Evolutionary conservation across 1,140 invertebrate species (phyloP), one percentile per base, ranked within the genome.

Genomic region (Drosophila navojoa): DNA sequence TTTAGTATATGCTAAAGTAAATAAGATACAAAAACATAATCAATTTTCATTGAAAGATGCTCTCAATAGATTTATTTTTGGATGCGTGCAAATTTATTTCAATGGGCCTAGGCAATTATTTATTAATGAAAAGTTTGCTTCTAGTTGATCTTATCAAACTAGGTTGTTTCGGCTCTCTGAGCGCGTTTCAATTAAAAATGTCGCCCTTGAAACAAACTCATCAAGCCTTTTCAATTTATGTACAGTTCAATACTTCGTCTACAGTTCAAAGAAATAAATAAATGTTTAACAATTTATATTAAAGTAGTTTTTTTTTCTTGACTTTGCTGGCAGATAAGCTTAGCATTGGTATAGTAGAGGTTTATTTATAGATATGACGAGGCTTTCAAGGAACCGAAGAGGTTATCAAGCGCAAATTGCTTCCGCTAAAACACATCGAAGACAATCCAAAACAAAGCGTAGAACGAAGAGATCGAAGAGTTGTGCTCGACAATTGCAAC

Each of bases 351-450:
- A 35, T 69, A 11, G 5, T 22, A 53, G 47, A 29, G 45, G 32
- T 54, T 75, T 86, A 86, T 78, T 61, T 76, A 86, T 81, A 86
- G 77, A 81, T 86, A 86, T 86, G 81, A 86, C 81, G 78, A 77
- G 85, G 63, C 73, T 68, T 52, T 25, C 64, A 53, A 68, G 29
- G 60, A 47, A 40, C 22, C 44, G 9, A 58, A 78, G 59, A 71
- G 81, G 82, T 86, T 86, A 86, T 86, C 81, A 70, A 57, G 44
- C 27, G 55, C 70, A 52, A 78, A 86, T 80, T 61, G 77, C 81
- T 84, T 84, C 81, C 81, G 81, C 62, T 52, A 40, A 79, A 62
- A 50, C 58, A 69, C 42, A 57, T 52, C 74, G 50, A 69, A 69
- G 32, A 19, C 7, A 38, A 50, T 45, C 9, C 40, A 53, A 67